Conservation (phyloP, 2,888 invertebrate genomes). For the Epistrophe grossulariae region DNA sequence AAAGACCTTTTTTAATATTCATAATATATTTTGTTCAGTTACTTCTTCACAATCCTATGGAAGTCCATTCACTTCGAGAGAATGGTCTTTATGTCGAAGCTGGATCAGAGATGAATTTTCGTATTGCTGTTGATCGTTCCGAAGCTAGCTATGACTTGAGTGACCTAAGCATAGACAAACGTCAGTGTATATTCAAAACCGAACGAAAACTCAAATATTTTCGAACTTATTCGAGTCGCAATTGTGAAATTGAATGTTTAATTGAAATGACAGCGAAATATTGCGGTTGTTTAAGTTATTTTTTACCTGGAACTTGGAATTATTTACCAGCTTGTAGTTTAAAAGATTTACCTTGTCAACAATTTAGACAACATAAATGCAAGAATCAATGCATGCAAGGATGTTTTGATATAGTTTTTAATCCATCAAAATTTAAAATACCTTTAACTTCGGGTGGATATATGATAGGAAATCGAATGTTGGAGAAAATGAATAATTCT, state of each 20-base stretch:
- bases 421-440: conserved; percentile 12
- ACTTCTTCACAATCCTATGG: conserved; percentile 88
- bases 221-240: conserved; percentile 79
- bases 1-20: no score
- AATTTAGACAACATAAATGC: conserved; percentile 42
- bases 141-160: conserved; percentile 87
- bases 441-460: conserved; percentile 11
- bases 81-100: conserved; percentile 89
- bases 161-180: conserved; percentile 86
- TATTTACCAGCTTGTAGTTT: conserved; percentile 89
- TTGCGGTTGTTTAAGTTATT: conserved; percentile 80
- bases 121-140: conserved; percentile 87
- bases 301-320: conserved; percentile 85
- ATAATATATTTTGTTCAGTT: conserved; percentile 84
- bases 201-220: conserved; percentile 89
- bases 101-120: conserved; percentile 88
- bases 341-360: conserved; percentile 87
- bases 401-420: conserved; percentile 16
- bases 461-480: conserved; percentile 6
- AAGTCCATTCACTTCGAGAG: conserved; percentile 90
- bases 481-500: conserved; percentile 9
- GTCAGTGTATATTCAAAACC: conserved; percentile 89
- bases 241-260: conserved; percentile 21
- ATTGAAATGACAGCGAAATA: conserved; percentile 34
- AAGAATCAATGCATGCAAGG: not conserved